Base-by-base conservation (phyloP, 2,797 vertebrate genomes). In the Nannoperca obscura region DNA sequence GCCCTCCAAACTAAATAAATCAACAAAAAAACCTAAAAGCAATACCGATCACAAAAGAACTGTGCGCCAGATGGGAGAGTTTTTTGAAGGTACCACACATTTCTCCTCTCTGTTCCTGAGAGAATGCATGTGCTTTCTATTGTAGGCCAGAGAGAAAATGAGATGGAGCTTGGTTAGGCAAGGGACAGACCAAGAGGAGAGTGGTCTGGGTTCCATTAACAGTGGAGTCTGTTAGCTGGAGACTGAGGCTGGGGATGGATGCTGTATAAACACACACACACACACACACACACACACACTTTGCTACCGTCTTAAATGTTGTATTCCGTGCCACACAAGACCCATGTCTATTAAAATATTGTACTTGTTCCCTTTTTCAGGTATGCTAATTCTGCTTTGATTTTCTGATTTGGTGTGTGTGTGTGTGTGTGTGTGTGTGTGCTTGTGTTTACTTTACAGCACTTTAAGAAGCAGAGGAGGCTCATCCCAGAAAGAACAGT, bases 401-500 rank as follows among this genome's bases (percentile, higher is more conserved):
- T 68, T 83, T 10, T 75, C 30, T 85, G 55, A 69, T 79, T 72
- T 52, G 40, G 50, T 50, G 19, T 62, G 27, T 64, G 50, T 42
- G 7, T 64, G n/a, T 62, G 27, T 64, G 50, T 42, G 7, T 61
- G 17, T 74, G 30, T 70, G 24, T 81, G 70, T 63, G 50, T 82
- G 17, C 60, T 34, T 87, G 46, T 71, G 7, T 88, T 85, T 78
- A 73, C 80, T 55, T 80, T 89, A 44, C 91, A 99, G 98, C 97
- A 99, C 94, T 99, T 99, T 95, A 99, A 99, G 95, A 99, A 98
- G 86, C 97, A 99, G 90, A 97, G 97, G 93, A 95, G 97, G 76
- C 93, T 99, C 86, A 99, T 99, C 89, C 98, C 98, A n/a, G 98
- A 99, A 92, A 97, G 97, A 92, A 98, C 98, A 0, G 97, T 99